phyloP scores from a whole-genome alignment of 2,797 vertebrate genomes.

The Melopsittacus undulatus region DNA sequence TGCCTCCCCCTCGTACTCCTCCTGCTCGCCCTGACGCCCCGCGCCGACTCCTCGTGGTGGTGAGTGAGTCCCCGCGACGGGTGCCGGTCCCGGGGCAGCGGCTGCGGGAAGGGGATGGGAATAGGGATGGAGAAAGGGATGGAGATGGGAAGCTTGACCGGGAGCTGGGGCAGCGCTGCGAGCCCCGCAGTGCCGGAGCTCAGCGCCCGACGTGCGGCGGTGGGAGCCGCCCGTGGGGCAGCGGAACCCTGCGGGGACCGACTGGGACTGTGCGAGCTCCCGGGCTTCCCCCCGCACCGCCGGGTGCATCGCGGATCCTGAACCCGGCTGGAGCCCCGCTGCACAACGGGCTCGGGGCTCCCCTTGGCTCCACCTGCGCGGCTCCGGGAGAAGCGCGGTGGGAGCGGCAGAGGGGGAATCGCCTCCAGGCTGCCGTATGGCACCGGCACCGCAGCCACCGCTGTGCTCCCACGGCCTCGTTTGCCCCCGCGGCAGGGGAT shows the following conservation, averaged over 20 bases:
- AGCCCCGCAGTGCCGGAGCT: not conserved
- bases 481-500: not conserved
- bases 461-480: not conserved
- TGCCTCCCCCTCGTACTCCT: slow-evolving; percentile 80
- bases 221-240: slow-evolving; percentile 19
- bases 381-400: not conserved
- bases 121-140: not conserved
- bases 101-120: not conserved
- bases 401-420: not conserved
- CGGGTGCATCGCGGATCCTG: too few relatives aligned
- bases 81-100: not conserved
- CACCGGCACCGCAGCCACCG: not conserved
- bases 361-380: slow-evolving; percentile 24
- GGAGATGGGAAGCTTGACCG: too few relatives aligned
- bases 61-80: slow-evolving; percentile 82
- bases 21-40: slow-evolving; percentile 88
- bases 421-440: not conserved
- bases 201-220: not conserved
- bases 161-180: not conserved
- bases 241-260: slow-evolving; percentile 26
- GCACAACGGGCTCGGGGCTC: not conserved
- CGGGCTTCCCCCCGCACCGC: not conserved
- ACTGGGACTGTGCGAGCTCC: not conserved
- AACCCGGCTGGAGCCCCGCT: not conserved
- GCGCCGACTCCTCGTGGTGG: slow-evolving; percentile 95